Conservation (phyloP, 2,888 invertebrate genomes). For the Amblyjoppa fuscipennis region DNA sequence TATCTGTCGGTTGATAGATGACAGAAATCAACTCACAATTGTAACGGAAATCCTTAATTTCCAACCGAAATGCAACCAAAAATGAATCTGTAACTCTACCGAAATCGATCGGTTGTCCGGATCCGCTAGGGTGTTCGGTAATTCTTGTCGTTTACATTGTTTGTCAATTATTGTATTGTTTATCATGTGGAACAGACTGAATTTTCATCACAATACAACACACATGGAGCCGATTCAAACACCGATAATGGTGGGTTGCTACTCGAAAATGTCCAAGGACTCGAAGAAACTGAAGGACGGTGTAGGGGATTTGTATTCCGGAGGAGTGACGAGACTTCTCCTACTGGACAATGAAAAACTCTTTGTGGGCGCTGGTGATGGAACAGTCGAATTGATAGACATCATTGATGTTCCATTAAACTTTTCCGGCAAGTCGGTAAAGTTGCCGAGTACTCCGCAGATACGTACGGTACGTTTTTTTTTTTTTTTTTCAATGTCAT, state of each 20-base stretch:
- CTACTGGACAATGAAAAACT: conserved; percentile 88
- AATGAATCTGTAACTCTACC: no score
- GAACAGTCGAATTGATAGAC: conserved; percentile 91
- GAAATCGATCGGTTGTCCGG: no score
- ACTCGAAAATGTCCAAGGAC: conserved; percentile 88
- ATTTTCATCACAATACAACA: conserved; percentile 88
- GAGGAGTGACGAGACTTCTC: conserved; percentile 89
- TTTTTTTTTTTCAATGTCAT: background rate
- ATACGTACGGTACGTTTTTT: conserved; percentile 83
- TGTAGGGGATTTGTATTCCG: conserved; percentile 87
- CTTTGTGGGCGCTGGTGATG: conserved; percentile 94
- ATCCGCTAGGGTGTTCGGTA: background rate
- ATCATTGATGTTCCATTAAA: conserved; percentile 71
- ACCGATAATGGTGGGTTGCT: conserved; percentile 89
- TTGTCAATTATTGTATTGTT: background rate
- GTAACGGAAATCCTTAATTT: no score
- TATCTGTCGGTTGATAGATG: no score
- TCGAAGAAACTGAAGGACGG: conserved; percentile 86
- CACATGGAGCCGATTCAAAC: conserved; percentile 86
- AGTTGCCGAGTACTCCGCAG: conserved; percentile 84
- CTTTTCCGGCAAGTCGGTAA: conserved; percentile 75
- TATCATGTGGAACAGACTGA: conserved; percentile 86
- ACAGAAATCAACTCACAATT: no score
- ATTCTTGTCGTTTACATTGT: background rate
- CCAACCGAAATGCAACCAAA: no score